Evolutionary conservation across 2,797 vertebrate species (phyloP).

Genomic region (Rousettus madagascariensis): DNA sequence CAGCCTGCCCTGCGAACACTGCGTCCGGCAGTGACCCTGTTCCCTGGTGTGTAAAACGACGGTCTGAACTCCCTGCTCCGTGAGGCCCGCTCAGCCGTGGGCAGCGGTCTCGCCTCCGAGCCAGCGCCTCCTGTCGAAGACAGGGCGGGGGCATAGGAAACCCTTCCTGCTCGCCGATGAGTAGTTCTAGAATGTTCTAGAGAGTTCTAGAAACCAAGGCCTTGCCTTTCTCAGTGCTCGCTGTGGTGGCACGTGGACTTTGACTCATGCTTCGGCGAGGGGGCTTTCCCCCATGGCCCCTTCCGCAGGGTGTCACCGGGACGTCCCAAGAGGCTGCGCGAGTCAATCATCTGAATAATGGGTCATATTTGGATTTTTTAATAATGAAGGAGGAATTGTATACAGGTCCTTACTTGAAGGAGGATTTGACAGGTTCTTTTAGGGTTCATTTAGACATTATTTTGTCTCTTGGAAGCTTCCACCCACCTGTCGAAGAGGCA

Average conservation of each 20-base stretch:
- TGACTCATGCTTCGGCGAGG: not conserved
- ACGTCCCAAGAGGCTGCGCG: not conserved
- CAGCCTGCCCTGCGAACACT: not conserved
- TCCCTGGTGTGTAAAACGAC: accelerated
- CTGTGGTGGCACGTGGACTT: not conserved
- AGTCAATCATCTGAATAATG: not conserved
- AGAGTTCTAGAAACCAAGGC: not conserved
- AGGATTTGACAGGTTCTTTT: not conserved
- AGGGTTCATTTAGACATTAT: not conserved
- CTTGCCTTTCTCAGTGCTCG: not conserved
- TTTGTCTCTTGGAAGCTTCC: not conserved
- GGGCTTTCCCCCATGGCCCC: not conserved
- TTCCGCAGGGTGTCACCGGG: not conserved
- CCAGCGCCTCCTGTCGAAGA: not conserved
- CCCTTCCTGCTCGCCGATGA: not conserved
- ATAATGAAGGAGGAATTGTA: too few species aligned
- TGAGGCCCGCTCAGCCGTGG: not conserved
- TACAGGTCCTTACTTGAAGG: not conserved
- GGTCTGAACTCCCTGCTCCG: not conserved
- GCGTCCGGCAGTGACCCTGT: accelerated
- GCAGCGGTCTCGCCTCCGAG: not conserved
- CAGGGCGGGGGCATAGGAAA: not conserved
- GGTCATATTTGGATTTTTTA: not conserved
- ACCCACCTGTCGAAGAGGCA: not conserved
- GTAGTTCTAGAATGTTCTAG: not conserved